Conservation (phyloP, 2,888 invertebrate species). For the Drosophila bunnanda region DNA sequence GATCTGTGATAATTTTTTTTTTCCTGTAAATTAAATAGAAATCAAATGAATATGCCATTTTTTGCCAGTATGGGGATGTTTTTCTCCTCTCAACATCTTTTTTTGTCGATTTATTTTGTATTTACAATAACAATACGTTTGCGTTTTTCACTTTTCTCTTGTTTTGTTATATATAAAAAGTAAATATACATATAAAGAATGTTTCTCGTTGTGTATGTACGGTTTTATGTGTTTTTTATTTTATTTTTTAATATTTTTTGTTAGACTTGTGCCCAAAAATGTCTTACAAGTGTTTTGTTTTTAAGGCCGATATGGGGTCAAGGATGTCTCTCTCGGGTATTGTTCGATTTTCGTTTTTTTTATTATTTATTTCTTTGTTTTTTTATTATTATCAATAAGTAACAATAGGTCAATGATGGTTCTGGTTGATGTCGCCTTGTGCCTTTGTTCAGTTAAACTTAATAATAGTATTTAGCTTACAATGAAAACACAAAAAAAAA, state of each 20-base stretch:
- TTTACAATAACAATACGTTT: conserved; percentile 30
- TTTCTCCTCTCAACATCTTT: conserved; percentile 11
- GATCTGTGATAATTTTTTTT: too few relatives aligned
- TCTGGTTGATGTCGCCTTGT: conserved; percentile 21
- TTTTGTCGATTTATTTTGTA: conserved; percentile 46
- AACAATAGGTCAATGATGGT: conserved; percentile 29
- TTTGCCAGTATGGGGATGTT: conserved; percentile 50
- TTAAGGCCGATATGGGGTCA: conserved; percentile 23
- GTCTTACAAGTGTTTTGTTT: conserved; percentile 21
- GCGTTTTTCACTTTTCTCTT: background rate
- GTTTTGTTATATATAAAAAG: conserved; percentile 38
- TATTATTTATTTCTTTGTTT: conserved; percentile 1
- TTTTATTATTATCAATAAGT: conserved; percentile 32
- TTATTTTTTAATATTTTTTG: background rate
- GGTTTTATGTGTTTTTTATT: background rate
- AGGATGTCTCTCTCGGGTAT: background rate
- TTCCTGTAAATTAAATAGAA: too few relatives aligned
- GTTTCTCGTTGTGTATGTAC: conserved; percentile 1
- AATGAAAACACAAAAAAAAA: conserved; percentile 12
- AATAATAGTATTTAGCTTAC: conserved; percentile 28
- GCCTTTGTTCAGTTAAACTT: conserved; percentile 37
- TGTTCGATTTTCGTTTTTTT: conserved; percentile 27
- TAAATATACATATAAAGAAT: conserved; percentile 44
- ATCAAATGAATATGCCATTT: conserved; percentile 9
- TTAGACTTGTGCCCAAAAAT: conserved; percentile 40